phyloP scores from a whole-genome alignment of 2,888 invertebrate genomes.

The Papilio demoleus region DNA sequence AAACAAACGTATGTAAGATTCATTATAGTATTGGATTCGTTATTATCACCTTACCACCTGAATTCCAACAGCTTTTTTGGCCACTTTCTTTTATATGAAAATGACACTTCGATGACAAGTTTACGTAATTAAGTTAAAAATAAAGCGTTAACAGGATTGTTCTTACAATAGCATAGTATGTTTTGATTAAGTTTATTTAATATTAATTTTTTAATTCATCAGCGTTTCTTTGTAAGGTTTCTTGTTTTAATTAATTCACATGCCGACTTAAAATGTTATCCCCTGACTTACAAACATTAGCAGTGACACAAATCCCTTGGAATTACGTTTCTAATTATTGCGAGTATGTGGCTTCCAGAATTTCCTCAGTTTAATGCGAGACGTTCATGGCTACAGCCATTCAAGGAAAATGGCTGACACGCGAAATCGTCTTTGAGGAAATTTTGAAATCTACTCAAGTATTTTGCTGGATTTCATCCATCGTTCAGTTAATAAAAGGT shows the following conservation, averaged over 20 bases:
- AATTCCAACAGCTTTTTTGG: too few relatives aligned
- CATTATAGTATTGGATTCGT: too few relatives aligned
- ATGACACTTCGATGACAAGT: too few relatives aligned
- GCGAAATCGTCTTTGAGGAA: constrained; percentile 18
- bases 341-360: constrained; percentile 15
- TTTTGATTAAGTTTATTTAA: too few relatives aligned
- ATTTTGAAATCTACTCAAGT: background rate
- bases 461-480: too few relatives aligned
- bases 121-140: too few relatives aligned
- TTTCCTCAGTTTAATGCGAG: background rate
- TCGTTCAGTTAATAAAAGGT: too few relatives aligned
- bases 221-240: background rate
- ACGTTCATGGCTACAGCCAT: constrained; percentile 10
- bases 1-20: too few relatives aligned
- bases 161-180: too few relatives aligned
- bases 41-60: too few relatives aligned
- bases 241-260: constrained; percentile 12
- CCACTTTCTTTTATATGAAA: too few relatives aligned
- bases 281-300: constrained; percentile 10
- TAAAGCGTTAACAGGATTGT: too few relatives aligned
- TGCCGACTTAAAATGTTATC: constrained; percentile 18
- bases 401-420: constrained; percentile 16
- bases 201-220: background rate
- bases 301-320: constrained; percentile 22
- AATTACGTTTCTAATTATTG: constrained; percentile 26